Base-by-base conservation (phyloP, 2,888 invertebrate genomes). In the Tortricodes alternella region DNA sequence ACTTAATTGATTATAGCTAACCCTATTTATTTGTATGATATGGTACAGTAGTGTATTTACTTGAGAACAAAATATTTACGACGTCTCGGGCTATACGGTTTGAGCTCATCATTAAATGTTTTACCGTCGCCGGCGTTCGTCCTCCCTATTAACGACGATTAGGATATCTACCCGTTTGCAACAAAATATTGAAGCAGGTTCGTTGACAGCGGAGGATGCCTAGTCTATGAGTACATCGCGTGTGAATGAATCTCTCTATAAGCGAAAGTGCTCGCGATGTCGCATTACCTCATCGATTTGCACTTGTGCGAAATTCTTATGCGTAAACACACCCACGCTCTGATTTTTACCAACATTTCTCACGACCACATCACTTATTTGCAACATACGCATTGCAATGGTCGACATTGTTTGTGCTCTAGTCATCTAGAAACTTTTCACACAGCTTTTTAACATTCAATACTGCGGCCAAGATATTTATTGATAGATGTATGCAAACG, bases 251-350 rank as follows among this genome's bases (percentile, higher is more conserved):
- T 70, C 66, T 65, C 64, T 70, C 66, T 62, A 64, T 46, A 64
- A 67, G 83, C 79, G 85, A 89, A 88, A 88, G 87, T 85, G 75
- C 78, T 85, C 73, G 79, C 77, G 75, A 76, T 70, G 68, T 70
- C 53, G 61, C 62, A 62, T 86, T 85, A 83, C 86, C 67, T 81
- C 84, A 88, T 81, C 79, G 78, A 82, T 79, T 69, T 76, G 74
- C 80, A 80, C 75, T 82, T 79, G 78, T 68, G 65, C 73, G 68
- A 76, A 74, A 78, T 83, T 71, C 65, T 68, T 73, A 78, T 76
- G 77, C 78, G 80, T 82, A 83, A 83, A 62, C 58, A 79, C 76
- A 83, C 88, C 86, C 89, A 89, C 89, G 89, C 74, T 88, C 88
- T 67, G 80, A 82, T 87, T 88, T 84, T 80, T 71, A 75, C 72